Conservation (phyloP, 1,140 invertebrate genomes). For the Zaprionus camerounensis region DNA sequence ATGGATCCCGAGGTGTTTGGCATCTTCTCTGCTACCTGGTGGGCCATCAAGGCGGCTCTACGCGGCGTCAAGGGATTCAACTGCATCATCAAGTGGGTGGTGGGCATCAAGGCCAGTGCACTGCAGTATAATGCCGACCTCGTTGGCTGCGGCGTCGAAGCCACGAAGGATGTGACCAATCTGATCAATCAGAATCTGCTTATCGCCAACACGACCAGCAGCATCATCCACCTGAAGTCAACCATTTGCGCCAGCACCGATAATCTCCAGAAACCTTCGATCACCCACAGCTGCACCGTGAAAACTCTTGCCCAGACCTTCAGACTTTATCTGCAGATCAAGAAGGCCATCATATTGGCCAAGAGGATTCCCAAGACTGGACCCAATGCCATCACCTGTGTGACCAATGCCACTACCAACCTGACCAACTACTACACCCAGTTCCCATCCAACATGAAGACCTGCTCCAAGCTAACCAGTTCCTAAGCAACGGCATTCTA, state of each 20-base stretch:
- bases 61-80: constrained; percentile 65
- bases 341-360: constrained; percentile 34
- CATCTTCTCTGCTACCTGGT: constrained; percentile 6
- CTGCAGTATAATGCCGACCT: constrained; percentile 40
- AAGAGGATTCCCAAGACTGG: constrained; percentile 56
- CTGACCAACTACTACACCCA: constrained; percentile 59
- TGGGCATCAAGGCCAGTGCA: constrained; percentile 58
- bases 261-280: background rate
- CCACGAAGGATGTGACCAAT: constrained; percentile 59
- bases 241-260: constrained; percentile 48
- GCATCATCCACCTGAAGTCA: constrained; percentile 44
- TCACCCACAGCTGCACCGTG: constrained; percentile 36
- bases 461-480: constrained; percentile 64
- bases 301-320: constrained; percentile 33
- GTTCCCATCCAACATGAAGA: constrained; percentile 54
- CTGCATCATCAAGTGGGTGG: constrained; percentile 63
- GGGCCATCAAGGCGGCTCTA: constrained; percentile 30
- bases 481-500: constrained; percentile 6
- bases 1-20: constrained; percentile 18
- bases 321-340: constrained; percentile 38
- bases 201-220: constrained; percentile 46
- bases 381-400: constrained; percentile 56
- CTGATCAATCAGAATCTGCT: constrained; percentile 57
- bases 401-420: constrained; percentile 36
- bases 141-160: constrained; percentile 45